Base-by-base conservation (phyloP, 2,888 invertebrate species). In the Drosophila infuscata region DNA sequence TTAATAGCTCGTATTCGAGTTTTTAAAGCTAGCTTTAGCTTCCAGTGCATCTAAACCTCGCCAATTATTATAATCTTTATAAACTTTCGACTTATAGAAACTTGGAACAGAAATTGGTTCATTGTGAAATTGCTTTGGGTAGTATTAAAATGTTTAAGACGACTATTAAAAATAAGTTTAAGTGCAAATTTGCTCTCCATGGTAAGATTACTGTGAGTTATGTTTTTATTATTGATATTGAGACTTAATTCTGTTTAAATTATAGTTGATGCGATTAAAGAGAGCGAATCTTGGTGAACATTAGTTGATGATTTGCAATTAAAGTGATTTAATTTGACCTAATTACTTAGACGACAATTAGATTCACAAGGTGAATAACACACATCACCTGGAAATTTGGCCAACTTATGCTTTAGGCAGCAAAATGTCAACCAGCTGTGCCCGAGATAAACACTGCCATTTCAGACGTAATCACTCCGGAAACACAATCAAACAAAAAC, bases 391-490 rank as follows among this genome's bases (percentile, higher is more conserved):
- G 46, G 58, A 65, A 76, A 52, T 62, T 52, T 56, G 59, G 71
- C 43, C 52, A 62, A 69, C 69, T 83, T 77, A 62, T 29, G 57
- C 29, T 48, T 33, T 11, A 46, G 38, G 9, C 15, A 32, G 12
- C 30, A 30, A 48, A 32, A 49, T 17, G 49, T 30, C 48, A 61
- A 62, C 36, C 58, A 67, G 61, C 67, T 73, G 66, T 54, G 60
- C 36, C 70, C 64, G 25, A 51, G 63, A 61, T 62, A 71, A 60
- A 63, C 60, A 38, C 36, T 33, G 53, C 30, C 75, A 79, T 67
- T 79, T 51, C 67, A 59, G 43, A 36, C 36, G 56, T 67, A 87
- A 74, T 88, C 71, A 88, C 76, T 67, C 38, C 33, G 64, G 51
- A 72, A 46, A 46, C 46, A 46, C 46, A 46, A 46, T 25, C 46